phyloP scores from a whole-genome alignment of 2,797 vertebrate species.

The Centropyge bicolor region DNA sequence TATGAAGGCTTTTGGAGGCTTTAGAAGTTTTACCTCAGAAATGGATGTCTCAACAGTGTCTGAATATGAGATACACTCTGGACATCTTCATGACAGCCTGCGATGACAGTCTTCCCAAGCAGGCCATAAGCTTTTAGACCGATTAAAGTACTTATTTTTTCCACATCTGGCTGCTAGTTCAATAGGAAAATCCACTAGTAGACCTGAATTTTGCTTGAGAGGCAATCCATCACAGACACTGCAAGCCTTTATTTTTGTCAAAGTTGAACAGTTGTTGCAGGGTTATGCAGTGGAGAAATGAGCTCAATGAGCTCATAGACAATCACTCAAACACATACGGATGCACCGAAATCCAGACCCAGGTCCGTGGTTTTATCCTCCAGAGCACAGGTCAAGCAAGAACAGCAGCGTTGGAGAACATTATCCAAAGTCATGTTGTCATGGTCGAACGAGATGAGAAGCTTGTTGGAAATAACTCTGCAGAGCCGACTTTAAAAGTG shows the following conservation, averaged over 20 bases:
- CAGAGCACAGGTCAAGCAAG: constrained; percentile 17
- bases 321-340: background rate
- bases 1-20: background rate
- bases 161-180: constrained; percentile 9
- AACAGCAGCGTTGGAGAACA: constrained; percentile 20
- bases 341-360: constrained; percentile 14
- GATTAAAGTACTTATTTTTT: background rate
- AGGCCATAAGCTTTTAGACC: background rate
- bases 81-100: background rate
- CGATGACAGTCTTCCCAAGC: background rate
- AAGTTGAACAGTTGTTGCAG: constrained; percentile 9
- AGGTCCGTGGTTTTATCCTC: constrained; percentile 16
- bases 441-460: constrained; percentile 55
- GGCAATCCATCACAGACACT: constrained; percentile 20
- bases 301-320: constrained; percentile 15
- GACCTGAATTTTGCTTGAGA: constrained; percentile 1
- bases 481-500: constrained; percentile 65
- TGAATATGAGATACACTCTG: background rate
- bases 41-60: background rate
- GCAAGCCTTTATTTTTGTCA: constrained; percentile 1
- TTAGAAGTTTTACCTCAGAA: background rate
- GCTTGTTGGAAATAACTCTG: constrained; percentile 60
- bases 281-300: background rate
- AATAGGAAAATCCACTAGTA: constrained; percentile 22
- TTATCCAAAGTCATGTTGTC: constrained; percentile 52